These are phyloP conservation scores for Latrodectus hesperus DNA, from an alignment of 2,888 invertebrate species.

Conservation along the genomic window DNA sequence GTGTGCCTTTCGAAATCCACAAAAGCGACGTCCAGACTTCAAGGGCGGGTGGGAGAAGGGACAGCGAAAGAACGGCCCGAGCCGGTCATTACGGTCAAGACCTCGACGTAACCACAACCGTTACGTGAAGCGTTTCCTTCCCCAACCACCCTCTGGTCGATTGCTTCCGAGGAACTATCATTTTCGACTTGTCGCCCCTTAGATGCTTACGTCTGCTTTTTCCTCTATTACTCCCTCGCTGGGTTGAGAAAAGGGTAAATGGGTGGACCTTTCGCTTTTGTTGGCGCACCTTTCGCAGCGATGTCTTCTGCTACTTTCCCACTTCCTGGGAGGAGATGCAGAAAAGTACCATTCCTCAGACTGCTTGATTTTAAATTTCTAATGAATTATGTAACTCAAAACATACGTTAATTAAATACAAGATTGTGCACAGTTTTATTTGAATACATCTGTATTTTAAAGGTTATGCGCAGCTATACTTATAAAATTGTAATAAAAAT, in stretches of 20 bases:
- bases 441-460: too few relatives aligned
- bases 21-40: constrained; percentile 27
- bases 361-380: too few relatives aligned
- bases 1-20: constrained; percentile 52
- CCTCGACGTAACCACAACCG: constrained; percentile 48
- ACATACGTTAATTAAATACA: too few relatives aligned
- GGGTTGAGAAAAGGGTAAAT: background rate
- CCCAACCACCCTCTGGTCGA: constrained; percentile 1
- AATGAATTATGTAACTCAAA: too few relatives aligned
- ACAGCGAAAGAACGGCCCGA: constrained; percentile 7
- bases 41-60: background rate
- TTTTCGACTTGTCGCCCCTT: constrained; percentile 64
- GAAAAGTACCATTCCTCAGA: constrained; percentile 1
- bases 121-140: constrained; percentile 1
- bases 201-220: constrained; percentile 49
- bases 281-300: background rate
- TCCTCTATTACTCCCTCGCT: background rate
- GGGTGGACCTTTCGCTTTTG: constrained; percentile 14
- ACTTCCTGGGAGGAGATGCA: constrained; percentile 2
- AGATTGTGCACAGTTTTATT: too few relatives aligned
- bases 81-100: constrained; percentile 66
- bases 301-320: constrained; percentile 31
- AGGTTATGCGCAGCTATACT: too few relatives aligned
- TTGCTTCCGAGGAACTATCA: constrained; percentile 44
- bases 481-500: too few relatives aligned